phyloP scores from a whole-genome alignment of 2,888 invertebrate genomes.

The Brachyptera putata region DNA sequence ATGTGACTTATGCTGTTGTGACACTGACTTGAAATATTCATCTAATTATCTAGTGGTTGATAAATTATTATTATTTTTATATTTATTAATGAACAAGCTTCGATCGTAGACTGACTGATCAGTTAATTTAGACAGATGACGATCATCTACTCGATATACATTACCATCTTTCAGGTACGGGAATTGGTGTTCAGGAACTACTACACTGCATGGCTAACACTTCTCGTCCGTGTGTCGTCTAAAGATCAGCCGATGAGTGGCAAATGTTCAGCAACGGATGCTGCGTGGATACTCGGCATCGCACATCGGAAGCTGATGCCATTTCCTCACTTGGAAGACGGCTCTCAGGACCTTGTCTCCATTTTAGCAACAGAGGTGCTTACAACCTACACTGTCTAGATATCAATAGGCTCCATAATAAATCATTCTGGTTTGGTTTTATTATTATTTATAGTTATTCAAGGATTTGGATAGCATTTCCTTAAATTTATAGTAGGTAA shows the following conservation, averaged over 20 bases:
- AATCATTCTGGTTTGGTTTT: not conserved
- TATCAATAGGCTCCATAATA: too few relatives aligned
- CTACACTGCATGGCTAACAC: constrained; percentile 41
- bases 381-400: too few relatives aligned
- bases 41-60: too few relatives aligned
- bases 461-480: too few relatives aligned
- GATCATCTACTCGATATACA: too few relatives aligned
- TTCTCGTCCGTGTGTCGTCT: constrained; percentile 35
- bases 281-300: constrained; percentile 38
- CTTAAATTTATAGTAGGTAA: too few relatives aligned
- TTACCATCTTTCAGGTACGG: constrained; percentile 36
- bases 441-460: not conserved
- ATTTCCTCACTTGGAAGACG: constrained; percentile 41
- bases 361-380: constrained; percentile 40
- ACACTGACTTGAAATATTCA: too few relatives aligned
- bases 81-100: too few relatives aligned
- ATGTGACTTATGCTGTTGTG: too few relatives aligned
- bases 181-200: constrained; percentile 42
- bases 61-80: too few relatives aligned
- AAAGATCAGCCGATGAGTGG: not conserved
- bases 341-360: constrained; percentile 41
- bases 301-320: constrained; percentile 40
- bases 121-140: too few relatives aligned
- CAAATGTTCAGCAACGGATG: not conserved
- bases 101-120: too few relatives aligned